A percentile compares a stretch with the other conserved stretches of the same genome.
phyloP scores from a whole-genome alignment of 2,888 invertebrate species.

The Ametastegia equiseti region DNA sequence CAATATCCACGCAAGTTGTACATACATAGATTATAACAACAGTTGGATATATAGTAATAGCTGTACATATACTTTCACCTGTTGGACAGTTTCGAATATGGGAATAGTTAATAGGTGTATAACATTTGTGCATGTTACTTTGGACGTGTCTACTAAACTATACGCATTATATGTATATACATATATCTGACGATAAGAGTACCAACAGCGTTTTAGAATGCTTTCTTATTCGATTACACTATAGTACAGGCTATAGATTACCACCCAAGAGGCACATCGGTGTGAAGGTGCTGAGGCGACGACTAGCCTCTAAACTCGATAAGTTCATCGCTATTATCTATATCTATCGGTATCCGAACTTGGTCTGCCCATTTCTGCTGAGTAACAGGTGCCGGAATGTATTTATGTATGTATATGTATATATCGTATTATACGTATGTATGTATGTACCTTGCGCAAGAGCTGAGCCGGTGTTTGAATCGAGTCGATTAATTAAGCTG shows the following conservation, averaged over 20 bases:
- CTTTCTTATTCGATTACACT: too few relatives aligned
- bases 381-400: conserved; percentile 32
- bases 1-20: neutral
- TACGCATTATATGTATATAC: too few relatives aligned
- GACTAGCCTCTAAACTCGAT: neutral
- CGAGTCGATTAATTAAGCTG: conserved; percentile 38
- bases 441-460: neutral
- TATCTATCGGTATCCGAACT: neutral
- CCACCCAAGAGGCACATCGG: neutral
- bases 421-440: too few relatives aligned
- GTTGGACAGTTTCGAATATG: too few relatives aligned
- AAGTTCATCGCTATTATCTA: neutral
- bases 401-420: neutral
- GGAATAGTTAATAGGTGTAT: too few relatives aligned
- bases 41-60: too few relatives aligned
- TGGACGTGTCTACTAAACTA: too few relatives aligned
- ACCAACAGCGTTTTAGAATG: too few relatives aligned
- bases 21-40: neutral
- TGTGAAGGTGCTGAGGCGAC: neutral
- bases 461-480: conserved; percentile 2
- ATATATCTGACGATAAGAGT: too few relatives aligned
- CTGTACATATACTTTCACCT: neutral
- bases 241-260: too few relatives aligned
- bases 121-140: too few relatives aligned
- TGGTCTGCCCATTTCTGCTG: neutral